These are phyloP conservation scores for Hyphantria cunea DNA, from an alignment of 1,140 invertebrate genomes.

Conservation along the genomic window DNA sequence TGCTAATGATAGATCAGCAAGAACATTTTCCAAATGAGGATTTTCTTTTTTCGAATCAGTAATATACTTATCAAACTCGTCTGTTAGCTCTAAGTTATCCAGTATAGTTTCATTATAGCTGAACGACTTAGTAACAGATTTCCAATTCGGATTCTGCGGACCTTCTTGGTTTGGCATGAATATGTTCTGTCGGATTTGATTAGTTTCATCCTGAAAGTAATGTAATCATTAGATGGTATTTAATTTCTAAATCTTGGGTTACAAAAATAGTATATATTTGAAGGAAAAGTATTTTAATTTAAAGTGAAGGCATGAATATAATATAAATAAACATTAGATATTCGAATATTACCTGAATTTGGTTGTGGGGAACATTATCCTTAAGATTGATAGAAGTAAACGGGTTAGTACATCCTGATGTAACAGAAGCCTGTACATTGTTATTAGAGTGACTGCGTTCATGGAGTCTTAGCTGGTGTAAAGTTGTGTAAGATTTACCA, in stretches of 20 bases:
- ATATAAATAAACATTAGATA: too few relatives aligned
- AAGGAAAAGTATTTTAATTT: too few relatives aligned
- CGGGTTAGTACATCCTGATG: conserved; percentile 87
- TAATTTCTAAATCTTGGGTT: too few relatives aligned
- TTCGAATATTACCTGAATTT: too few relatives aligned
- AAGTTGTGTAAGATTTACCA: conserved; percentile 95
- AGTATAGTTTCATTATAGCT: background rate
- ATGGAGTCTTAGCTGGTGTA: conserved; percentile 96
- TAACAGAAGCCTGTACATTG: conserved; percentile 89
- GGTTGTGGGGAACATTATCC: conserved; percentile 82
- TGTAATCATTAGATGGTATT: too few relatives aligned
- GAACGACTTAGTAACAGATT: background rate
- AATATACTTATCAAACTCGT: background rate
- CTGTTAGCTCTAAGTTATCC: background rate
- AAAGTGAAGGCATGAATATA: too few relatives aligned
- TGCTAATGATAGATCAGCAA: conserved; percentile 52
- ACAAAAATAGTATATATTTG: too few relatives aligned
- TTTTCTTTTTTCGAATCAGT: background rate
- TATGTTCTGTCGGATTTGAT: too few relatives aligned
- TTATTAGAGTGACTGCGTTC: conserved; percentile 87
- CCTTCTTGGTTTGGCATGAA: background rate
- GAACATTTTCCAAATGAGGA: conserved; percentile 1
- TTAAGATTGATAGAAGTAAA: conserved; percentile 93
- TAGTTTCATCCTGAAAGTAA: too few relatives aligned
- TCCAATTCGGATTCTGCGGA: background rate